Evolutionary conservation across 1,140 invertebrate species (phyloP), one percentile per base, ranked within the genome.

Genomic region (Leptopilina boulardi): DNA sequence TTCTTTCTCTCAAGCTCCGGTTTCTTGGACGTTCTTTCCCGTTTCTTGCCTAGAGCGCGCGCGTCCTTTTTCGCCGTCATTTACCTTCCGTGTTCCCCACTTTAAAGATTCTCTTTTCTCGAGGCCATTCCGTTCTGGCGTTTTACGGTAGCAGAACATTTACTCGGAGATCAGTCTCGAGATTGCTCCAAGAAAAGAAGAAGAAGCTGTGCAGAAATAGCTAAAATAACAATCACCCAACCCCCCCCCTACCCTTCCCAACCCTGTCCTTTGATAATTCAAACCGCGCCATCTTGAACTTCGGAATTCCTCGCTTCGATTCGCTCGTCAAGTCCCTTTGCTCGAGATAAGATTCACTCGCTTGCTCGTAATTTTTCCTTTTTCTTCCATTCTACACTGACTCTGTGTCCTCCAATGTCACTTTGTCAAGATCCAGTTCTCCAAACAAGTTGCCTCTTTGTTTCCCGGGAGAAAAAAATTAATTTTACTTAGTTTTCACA

Each of bases 71-170:
- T 66, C 59, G 59, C 59, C 26, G 23, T 23, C 59, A 66, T 66
- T 66, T 66, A 66, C 59, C 59, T 66, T 66, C 59, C 59, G 59
- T 66, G 59, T 66, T 66, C 59, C 23, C 59, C 59, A 23, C 59
- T 23, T 6, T 38, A 8, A 66, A 30, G 23, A 3, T 6, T 34
- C 30, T 34, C 30, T 38, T 9, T 66, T 66, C 59, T 66, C 59
- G 59, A 66, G 23, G 59, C 23, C 59, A n/a, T 34, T 66, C 59
- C 59, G 59, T 66, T 66, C 23, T 51, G 47, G 47, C 47, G 47
- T 51, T 51, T 51, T 30, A 66, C 59, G 59, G 59, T 66, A 66
- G 59, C 59, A 66, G 59, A 66, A 66, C 59, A 30, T 30, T 66
- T 66, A 66, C 59, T 30, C 26, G n/a, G 59, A 1, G 59, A 66